Conservation (phyloP, 2,113 vertebrate species). For the Tragelaphus strepsiceros region DNA sequence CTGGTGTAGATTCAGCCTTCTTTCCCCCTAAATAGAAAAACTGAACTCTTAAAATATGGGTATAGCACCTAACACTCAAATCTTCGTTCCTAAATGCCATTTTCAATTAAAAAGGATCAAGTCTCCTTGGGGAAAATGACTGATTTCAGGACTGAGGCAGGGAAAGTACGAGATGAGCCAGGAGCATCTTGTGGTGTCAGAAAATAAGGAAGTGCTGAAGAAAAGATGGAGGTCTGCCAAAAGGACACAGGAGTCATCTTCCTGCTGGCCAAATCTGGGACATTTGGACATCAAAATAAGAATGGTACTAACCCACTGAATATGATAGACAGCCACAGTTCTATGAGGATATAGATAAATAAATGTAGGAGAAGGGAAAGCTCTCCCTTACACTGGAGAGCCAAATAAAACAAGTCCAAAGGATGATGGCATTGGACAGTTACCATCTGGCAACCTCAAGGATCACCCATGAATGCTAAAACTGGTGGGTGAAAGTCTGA, state of each 20-base stretch:
- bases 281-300: not conserved
- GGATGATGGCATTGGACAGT: constrained; percentile 11
- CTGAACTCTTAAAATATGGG: not conserved
- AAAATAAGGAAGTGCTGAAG: constrained; percentile 29
- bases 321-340: not conserved
- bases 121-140: not conserved
- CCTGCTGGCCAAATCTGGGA: not conserved
- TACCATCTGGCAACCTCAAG: not conserved
- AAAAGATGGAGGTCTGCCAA: not conserved
- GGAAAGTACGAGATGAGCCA: not conserved
- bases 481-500: not conserved
- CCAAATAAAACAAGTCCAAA: not conserved
- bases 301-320: not conserved
- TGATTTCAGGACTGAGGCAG: not conserved
- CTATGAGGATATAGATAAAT: not conserved
- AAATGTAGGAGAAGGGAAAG: not conserved
- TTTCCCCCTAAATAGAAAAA: not conserved
- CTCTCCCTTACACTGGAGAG: not conserved
- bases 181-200: not conserved
- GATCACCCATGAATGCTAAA: not conserved
- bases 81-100: not conserved
- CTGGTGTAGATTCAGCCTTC: not conserved
- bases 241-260: not conserved
- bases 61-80: not conserved
- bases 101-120: not conserved